These are phyloP conservation scores for Varecia variegata DNA, from an alignment of 2,797 vertebrate genomes.

Conservation along the genomic window DNA sequence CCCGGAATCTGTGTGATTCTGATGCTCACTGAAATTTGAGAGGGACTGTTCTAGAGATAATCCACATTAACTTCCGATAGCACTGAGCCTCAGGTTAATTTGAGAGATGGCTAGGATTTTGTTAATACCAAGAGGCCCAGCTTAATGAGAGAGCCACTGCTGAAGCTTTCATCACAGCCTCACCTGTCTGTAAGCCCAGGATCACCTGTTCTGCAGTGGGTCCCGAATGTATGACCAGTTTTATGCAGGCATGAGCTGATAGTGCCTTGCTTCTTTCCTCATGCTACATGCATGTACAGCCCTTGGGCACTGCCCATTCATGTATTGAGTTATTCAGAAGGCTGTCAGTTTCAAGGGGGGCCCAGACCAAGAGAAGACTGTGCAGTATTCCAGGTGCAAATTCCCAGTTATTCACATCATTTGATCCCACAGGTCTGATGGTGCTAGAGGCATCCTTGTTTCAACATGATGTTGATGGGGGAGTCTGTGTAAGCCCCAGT, in stretches of 20 bases:
- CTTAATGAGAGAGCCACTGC: neutral
- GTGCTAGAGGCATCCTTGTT: neutral
- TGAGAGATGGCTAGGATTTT: neutral
- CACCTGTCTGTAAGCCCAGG: neutral
- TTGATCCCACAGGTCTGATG: neutral
- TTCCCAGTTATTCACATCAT: neutral
- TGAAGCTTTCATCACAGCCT: neutral
- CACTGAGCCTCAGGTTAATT: neutral
- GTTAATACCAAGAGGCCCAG: neutral
- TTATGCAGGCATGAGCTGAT: neutral
- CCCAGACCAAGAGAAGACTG: neutral
- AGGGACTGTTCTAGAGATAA: neutral
- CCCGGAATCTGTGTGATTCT: neutral
- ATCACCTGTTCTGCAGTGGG: neutral
- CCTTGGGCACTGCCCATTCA: neutral
- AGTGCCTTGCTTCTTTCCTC: neutral
- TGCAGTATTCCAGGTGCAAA: too few species aligned
- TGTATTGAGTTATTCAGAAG: neutral
- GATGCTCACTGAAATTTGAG: neutral
- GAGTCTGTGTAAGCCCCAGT: too few species aligned
- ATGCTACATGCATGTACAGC: too few species aligned
- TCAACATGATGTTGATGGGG: neutral
- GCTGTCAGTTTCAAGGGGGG: neutral
- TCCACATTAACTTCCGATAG: neutral
- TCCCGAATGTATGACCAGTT: fast-evolving